Base-by-base conservation (phyloP, 2,113 vertebrate species). In the Sylvilagus bachmani region DNA sequence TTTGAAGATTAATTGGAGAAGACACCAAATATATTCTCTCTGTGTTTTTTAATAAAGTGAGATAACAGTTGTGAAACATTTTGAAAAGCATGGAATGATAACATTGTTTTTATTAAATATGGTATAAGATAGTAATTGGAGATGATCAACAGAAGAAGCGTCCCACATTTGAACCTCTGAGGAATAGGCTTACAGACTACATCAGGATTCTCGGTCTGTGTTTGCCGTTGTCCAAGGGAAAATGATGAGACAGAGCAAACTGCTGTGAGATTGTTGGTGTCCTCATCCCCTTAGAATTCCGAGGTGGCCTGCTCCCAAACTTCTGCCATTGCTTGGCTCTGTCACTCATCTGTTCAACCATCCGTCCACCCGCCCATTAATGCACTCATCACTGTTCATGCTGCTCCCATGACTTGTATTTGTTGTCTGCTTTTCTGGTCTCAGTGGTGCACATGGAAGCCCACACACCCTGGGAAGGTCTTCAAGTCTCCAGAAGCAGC, bases 1-100 rank as follows among this genome's bases (percentile, higher is more conserved):
- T 31, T 19, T 82, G 89, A 88, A 90, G 51, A 73, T 49, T 82
- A 94, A 94, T 97, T 88, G 70, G 88, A 93, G 86, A 84, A 58
- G 88, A 88, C 85, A 36, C 9, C 2, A 24, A 96, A 66, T 31
- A 73, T 9, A 31, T 82, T 94, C 58, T 84, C n/a, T 58, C 33
- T 89, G 12, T 58, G 21, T 24, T 80, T 49, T 70, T 83, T 49
- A 82, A 83, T 44, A 79, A 94, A 96, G 25, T 71, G 86, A 93
- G 84, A 86, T 77, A 93, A 95, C 25, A 84, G 61, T 86, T 70
- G 11, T 67, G 86, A 82, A 91, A 90, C 53, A 38, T 53, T 89
- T 75, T 85, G 87, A 89, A 77, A 88, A 90, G 67, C 1, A 49
- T 82, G 81, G 87, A 81, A 33, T 92, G 67, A 80, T 38, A 89